Evolutionary conservation across 2,888 invertebrate species (phyloP).

Genomic region (Orthosia gracilis): DNA sequence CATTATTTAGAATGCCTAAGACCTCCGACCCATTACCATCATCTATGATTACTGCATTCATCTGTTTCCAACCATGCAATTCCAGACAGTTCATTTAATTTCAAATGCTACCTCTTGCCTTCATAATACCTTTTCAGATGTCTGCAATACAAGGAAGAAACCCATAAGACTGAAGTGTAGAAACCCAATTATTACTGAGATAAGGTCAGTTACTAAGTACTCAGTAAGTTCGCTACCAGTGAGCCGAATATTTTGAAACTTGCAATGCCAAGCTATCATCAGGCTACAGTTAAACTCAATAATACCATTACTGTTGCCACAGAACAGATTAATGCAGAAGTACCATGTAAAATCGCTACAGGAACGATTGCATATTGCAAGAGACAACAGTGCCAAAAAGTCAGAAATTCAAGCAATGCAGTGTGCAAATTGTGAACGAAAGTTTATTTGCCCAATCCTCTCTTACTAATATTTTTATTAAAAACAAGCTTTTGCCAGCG

Average conservation of each 20-base stretch:
- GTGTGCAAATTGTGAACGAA: neutral
- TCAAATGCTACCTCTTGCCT: constrained; percentile 30
- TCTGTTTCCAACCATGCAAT: constrained; percentile 42
- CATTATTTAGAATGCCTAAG: constrained; percentile 11
- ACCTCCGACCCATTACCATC: constrained; percentile 35
- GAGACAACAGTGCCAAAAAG: neutral
- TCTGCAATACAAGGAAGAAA: constrained; percentile 60
- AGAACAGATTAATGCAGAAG: constrained; percentile 27
- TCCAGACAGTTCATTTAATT: constrained; percentile 41
- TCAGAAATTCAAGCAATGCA: neutral
- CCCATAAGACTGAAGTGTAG: constrained; percentile 34
- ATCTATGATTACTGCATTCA: constrained; percentile 46
- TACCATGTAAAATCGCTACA: neutral
- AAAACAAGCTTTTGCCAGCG: too few relatives aligned
- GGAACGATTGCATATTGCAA: neutral
- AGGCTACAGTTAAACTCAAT: constrained; percentile 57
- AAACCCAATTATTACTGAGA: constrained; percentile 60
- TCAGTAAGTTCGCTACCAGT: constrained; percentile 47
- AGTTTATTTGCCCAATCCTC: too few relatives aligned
- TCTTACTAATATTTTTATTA: too few relatives aligned
- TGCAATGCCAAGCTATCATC: constrained; percentile 60
- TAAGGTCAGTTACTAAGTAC: constrained; percentile 58
- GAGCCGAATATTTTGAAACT: constrained; percentile 63
- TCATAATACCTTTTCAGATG: constrained; percentile 35
- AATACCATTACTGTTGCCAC: constrained; percentile 34